phyloP scores from a whole-genome alignment of 92 coral and sea anemone species.

The Actinostola sp. region DNA sequence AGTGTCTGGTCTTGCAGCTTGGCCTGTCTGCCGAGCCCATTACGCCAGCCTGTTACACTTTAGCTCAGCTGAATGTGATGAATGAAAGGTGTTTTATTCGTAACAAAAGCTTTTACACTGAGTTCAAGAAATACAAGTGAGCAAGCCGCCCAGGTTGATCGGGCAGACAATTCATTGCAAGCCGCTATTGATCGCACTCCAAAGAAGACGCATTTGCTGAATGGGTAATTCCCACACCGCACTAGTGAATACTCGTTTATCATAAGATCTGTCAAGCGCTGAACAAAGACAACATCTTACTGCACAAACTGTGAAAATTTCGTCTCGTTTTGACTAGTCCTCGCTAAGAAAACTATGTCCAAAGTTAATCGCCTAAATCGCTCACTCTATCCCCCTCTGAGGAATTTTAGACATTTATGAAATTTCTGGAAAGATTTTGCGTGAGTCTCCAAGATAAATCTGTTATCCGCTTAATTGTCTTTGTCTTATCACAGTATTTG shows the following conservation, averaged over 20 bases:
- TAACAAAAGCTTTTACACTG: background rate
- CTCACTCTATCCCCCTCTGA: background rate
- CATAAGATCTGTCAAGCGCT: conserved; percentile 14
- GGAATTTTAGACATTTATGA: conserved; percentile 2
- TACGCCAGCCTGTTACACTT: background rate
- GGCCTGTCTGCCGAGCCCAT: background rate
- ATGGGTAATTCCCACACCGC: background rate
- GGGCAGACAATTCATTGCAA: background rate
- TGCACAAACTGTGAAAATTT: background rate
- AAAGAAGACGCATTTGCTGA: background rate
- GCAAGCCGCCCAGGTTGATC: conserved; percentile 22
- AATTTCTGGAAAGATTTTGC: conserved; percentile 5
- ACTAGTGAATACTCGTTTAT: conserved; percentile 16
- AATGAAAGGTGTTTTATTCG: conserved; percentile 21
- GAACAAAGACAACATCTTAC: conserved; percentile 13
- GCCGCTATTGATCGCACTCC: conserved; percentile 7
- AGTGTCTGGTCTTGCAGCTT: background rate
- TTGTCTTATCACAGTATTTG: conserved; percentile 10
- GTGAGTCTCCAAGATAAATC: conserved; percentile 9
- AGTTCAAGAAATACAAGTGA: background rate
- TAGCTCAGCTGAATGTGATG: conserved; percentile 20
- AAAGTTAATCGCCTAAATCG: background rate
- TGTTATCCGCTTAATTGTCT: conserved; percentile 12
- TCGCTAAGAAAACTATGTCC: background rate
- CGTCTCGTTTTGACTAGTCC: background rate